Conservation (phyloP, 2,113 vertebrate genomes). For the Laterallus jamaicensis region DNA sequence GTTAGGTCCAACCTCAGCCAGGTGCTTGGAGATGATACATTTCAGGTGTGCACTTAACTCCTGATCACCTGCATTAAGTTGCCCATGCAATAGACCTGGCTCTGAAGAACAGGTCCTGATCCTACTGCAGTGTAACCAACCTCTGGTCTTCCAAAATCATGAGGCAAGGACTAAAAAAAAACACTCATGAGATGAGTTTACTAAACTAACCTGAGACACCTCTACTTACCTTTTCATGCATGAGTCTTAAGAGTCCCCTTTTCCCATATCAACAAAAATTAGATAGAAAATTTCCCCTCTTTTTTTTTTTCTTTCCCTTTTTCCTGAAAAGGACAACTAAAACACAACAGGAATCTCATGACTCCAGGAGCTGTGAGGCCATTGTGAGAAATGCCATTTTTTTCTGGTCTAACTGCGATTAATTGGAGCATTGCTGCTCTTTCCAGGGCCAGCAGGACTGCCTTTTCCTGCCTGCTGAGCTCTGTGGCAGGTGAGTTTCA, state of each 20-base stretch:
- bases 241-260: background rate
- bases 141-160: background rate
- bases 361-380: background rate
- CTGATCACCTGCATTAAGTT: background rate
- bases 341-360: background rate
- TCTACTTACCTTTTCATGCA: background rate
- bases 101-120: background rate
- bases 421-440: background rate
- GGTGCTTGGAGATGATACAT: rapidly evolving
- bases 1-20: background rate
- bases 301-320: background rate
- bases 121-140: background rate
- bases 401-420: background rate
- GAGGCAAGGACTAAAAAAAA: background rate
- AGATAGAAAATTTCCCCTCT: background rate
- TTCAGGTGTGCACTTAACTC: background rate
- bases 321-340: background rate
- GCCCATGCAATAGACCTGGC: background rate
- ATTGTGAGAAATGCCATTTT: background rate
- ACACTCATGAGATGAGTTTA: background rate
- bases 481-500: slow-evolving; percentile 10
- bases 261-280: background rate
- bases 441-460: background rate
- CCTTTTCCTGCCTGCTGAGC: background rate
- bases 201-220: background rate